Percentiles rank a stretch among this genome's conserved stretches.
These are phyloP conservation scores for Drosophila guanche DNA, from an alignment of 1,140 invertebrate species.

Conservation along the genomic window DNA sequence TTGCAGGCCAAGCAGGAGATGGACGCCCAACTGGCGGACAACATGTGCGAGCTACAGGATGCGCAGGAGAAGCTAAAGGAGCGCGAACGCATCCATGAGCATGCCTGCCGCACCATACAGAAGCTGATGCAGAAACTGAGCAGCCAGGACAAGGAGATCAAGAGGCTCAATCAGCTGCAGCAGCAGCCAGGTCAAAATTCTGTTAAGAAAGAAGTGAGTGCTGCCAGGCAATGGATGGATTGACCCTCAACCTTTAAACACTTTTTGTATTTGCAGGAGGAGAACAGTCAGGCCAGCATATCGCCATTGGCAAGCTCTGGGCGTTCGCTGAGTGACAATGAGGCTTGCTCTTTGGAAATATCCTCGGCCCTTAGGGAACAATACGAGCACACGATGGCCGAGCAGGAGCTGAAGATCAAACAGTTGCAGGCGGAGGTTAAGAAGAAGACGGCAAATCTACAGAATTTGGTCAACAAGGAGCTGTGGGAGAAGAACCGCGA, in stretches of 20 bases:
- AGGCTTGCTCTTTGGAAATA: slow-evolving; percentile 45
- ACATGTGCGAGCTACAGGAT: slow-evolving; percentile 67
- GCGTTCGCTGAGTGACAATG: slow-evolving; percentile 67
- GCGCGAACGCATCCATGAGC: slow-evolving; percentile 63
- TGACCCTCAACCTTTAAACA: background rate
- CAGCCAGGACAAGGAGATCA: slow-evolving; percentile 69
- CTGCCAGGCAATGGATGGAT: too few relatives aligned
- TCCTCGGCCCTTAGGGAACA: slow-evolving; percentile 60
- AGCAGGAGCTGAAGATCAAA: slow-evolving; percentile 75
- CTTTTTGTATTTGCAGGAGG: slow-evolving; percentile 26
- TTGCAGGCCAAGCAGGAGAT: slow-evolving; percentile 46
- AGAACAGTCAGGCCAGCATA: slow-evolving; percentile 10
- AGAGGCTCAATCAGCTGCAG: slow-evolving; percentile 37
- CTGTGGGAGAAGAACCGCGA: slow-evolving; percentile 89
- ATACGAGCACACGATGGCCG: slow-evolving; percentile 55
- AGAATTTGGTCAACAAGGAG: slow-evolving; percentile 88
- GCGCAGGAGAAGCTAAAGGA: slow-evolving; percentile 64
- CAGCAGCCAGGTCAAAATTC: slow-evolving; percentile 9
- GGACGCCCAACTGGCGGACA: slow-evolving; percentile 65
- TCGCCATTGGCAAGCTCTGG: slow-evolving; percentile 13
- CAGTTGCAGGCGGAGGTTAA: slow-evolving; percentile 86
- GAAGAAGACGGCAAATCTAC: slow-evolving; percentile 87
- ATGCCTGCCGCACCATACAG: slow-evolving; percentile 72
- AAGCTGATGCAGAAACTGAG: slow-evolving; percentile 75
- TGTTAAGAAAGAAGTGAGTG: slow-evolving; percentile 28